Conservation (phyloP, 2,888 invertebrate genomes). For the Diadegma fenestrale region DNA sequence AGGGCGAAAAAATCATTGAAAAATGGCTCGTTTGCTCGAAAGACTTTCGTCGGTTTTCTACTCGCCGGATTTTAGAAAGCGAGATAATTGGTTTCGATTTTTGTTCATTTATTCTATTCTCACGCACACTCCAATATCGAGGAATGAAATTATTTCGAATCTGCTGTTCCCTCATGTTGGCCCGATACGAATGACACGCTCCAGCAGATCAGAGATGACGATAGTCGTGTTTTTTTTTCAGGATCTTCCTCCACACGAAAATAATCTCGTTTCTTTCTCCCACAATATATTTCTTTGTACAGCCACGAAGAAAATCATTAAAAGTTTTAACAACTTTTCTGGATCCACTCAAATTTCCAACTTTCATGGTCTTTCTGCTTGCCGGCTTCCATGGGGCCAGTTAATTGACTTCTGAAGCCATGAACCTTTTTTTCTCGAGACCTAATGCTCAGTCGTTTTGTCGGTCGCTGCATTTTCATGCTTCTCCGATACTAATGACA, state of each 20-base stretch:
- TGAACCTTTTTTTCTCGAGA: conserved; percentile 16
- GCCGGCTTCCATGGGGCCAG: conserved; percentile 68
- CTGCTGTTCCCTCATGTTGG: conserved; percentile 39
- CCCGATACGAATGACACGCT: conserved; percentile 48
- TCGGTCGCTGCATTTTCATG: conserved; percentile 23
- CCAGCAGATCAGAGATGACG: conserved; percentile 37
- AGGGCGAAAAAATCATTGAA: conserved; percentile 12
- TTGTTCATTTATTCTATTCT: conserved; percentile 28
- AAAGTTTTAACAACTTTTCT: background rate
- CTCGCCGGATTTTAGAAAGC: conserved; percentile 68
- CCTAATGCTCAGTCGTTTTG: background rate
- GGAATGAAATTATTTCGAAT: conserved; percentile 3
- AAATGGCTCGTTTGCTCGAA: conserved; percentile 34
- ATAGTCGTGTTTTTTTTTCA: background rate
- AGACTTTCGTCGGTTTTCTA: conserved; percentile 72
- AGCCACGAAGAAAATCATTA: background rate
- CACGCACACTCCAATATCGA: background rate
- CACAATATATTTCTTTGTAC: background rate
- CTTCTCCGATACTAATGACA: conserved; percentile 53
- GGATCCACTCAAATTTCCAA: conserved; percentile 59
- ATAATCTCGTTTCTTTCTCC: background rate
- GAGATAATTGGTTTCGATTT: conserved; percentile 72
- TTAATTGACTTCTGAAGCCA: conserved; percentile 71
- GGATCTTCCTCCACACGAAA: background rate
- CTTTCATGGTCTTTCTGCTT: conserved; percentile 70